Conservation (phyloP, 1,140 invertebrate genomes). For the Megathymus violae region DNA sequence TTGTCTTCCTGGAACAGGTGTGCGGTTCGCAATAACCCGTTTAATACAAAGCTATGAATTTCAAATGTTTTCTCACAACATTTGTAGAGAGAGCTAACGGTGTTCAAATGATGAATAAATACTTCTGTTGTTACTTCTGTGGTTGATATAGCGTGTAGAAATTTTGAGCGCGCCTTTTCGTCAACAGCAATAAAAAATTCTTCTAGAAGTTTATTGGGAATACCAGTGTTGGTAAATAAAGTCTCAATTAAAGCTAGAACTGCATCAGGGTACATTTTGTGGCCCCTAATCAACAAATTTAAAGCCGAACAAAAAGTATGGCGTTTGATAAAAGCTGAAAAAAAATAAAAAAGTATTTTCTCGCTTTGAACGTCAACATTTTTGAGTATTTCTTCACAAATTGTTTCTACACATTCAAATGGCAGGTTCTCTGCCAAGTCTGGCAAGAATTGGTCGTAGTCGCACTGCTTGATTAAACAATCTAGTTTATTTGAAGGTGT, state of each 20-base stretch:
- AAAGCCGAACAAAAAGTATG: too few species aligned
- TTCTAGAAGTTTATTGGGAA: conserved; percentile 45
- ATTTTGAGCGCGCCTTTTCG: conserved; percentile 29
- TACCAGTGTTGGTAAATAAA: conserved; percentile 46
- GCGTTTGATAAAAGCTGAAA: too few species aligned
- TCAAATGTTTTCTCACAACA: conserved; percentile 45
- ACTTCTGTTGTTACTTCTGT: conserved; percentile 42
- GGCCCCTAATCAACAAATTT: too few species aligned
- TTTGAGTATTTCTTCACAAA: conserved; percentile 43
- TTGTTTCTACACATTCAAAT: conserved; percentile 38
- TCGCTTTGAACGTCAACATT: conserved; percentile 31
- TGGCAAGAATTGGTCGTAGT: too few species aligned
- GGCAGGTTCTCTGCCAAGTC: conserved; percentile 39
- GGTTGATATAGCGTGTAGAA: conserved; percentile 42
- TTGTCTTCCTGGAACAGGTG: conserved; percentile 44
- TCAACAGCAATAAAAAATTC: conserved; percentile 48
- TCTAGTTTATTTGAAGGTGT: too few species aligned
- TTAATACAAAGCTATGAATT: conserved; percentile 48
- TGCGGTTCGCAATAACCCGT: conserved; percentile 36
- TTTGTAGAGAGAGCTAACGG: conserved; percentile 53
- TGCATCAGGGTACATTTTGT: conserved; percentile 27
- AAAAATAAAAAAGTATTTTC: conserved; percentile 28
- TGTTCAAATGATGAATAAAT: conserved; percentile 50
- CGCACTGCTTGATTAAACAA: too few species aligned
- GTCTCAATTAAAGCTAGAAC: conserved; percentile 43